Percentiles rank a stretch among this genome's conserved stretches.
These are phyloP conservation scores for Poecilobothrus nobilitatus DNA, from an alignment of 2,888 invertebrate species.

Conservation along the genomic window DNA sequence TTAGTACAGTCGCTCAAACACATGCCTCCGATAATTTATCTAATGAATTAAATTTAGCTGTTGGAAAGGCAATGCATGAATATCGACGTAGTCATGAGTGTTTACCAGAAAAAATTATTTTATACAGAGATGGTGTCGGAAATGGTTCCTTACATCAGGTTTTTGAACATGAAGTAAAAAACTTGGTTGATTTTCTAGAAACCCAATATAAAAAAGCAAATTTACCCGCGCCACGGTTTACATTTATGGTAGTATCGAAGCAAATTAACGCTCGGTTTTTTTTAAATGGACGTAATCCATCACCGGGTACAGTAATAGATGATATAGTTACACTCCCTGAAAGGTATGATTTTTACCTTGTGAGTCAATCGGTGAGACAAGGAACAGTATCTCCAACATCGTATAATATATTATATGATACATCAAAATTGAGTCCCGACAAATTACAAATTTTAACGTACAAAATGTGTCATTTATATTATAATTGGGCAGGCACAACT, in stretches of 20 bases:
- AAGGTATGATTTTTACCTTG: conserved; percentile 80
- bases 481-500: conserved; percentile 79
- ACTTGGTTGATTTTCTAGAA: conserved; percentile 50
- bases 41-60: conserved; percentile 59
- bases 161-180: conserved; percentile 62
- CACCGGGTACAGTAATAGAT: conserved; percentile 82
- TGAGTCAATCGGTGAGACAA: conserved; percentile 77
- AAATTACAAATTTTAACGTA: conserved; percentile 75
- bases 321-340: conserved; percentile 73
- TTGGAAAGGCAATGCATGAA: conserved; percentile 43
- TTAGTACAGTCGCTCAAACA: conserved; percentile 65
- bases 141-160: conserved; percentile 82
- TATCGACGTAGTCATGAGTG: conserved; percentile 33
- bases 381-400: conserved; percentile 87
- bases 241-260: conserved; percentile 82
- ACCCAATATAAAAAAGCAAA: conserved; percentile 47
- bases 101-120: conserved; percentile 64
- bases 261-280: conserved; percentile 74
- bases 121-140: conserved; percentile 90
- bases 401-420: conserved; percentile 79
- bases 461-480: conserved; percentile 84
- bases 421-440: conserved; percentile 59
- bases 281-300: conserved; percentile 54
- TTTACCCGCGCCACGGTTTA: conserved; percentile 47
- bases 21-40: conserved; percentile 65